Evolutionary conservation across 1,140 invertebrate genomes (phyloP).

Genomic region (Diorhabda carinulata): DNA sequence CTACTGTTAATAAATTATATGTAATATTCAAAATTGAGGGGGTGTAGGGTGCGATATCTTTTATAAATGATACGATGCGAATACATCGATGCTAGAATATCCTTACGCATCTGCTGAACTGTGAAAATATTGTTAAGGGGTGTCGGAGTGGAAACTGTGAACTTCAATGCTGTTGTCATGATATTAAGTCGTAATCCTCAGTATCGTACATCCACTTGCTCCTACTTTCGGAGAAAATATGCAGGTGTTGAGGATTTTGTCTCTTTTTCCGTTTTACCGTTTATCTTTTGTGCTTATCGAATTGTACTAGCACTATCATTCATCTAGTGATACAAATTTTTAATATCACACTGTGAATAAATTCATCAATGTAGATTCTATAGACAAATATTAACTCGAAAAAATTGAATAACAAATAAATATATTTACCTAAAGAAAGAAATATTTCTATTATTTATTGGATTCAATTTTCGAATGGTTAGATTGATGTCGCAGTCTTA

Average conservation of each 20-base stretch:
- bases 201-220: background rate
- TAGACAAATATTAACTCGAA: too few species aligned
- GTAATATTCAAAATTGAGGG: background rate
- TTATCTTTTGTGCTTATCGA: background rate
- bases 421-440: too few species aligned
- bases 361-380: too few species aligned
- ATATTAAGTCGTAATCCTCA: conserved; percentile 13
- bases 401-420: too few species aligned
- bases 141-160: conserved; percentile 18
- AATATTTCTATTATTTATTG: too few species aligned
- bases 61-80: conserved; percentile 9
- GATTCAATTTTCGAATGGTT: too few species aligned
- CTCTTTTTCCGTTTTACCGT: background rate
- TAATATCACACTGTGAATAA: too few species aligned
- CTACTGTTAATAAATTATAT: conserved; percentile 12
- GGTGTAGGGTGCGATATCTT: conserved; percentile 4
- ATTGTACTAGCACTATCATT: too few species aligned
- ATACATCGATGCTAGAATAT: background rate
- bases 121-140: conserved; percentile 20
- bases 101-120: conserved; percentile 16
- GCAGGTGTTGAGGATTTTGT: conserved; percentile 14
- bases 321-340: too few species aligned
- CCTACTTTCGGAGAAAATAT: background rate
- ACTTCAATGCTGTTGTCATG: conserved; percentile 6
- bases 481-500: too few species aligned